Conservation (phyloP, 2,113 vertebrate genomes). For the Nibea albiflora region DNA sequence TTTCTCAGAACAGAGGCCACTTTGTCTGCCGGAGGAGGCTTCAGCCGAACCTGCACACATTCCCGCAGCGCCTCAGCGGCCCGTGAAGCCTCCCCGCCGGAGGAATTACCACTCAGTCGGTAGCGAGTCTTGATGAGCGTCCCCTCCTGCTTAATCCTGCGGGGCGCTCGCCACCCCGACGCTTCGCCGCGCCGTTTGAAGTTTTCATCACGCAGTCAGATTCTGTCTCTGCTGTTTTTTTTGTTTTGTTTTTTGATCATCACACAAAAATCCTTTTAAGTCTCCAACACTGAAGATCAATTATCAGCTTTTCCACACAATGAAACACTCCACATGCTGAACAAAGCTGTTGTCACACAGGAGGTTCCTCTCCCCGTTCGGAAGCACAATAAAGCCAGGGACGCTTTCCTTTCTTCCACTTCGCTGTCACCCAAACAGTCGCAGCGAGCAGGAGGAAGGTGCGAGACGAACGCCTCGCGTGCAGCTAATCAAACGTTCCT, state of each 20-base stretch:
- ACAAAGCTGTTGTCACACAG: conserved; percentile 61
- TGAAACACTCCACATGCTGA: conserved; percentile 62
- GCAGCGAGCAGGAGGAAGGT: conserved; percentile 22
- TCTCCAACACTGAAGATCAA: conserved; percentile 69
- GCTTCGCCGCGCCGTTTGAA: conserved; percentile 57
- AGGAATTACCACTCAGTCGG: conserved; percentile 63
- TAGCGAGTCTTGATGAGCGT: conserved; percentile 62
- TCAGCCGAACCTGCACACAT: conserved; percentile 22
- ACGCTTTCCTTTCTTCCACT: conserved; percentile 46
- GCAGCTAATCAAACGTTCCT: conserved; percentile 47
- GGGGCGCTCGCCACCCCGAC: conserved; percentile 38
- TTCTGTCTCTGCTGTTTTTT: conserved; percentile 25
- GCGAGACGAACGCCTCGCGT: conserved; percentile 37
- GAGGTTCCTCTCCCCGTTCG: conserved; percentile 24
- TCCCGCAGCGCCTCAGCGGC: conserved; percentile 25
- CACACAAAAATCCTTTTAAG: conserved; percentile 69
- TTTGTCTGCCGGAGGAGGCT: conserved; percentile 48
- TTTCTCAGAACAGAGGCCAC: conserved; percentile 51
- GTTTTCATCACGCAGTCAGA: conserved; percentile 44
- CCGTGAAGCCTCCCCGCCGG: conserved; percentile 41
- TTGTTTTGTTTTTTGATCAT: conserved; percentile 35
- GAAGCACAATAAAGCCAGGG: conserved; percentile 39
- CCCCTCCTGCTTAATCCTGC: conserved; percentile 63
- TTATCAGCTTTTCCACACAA: conserved; percentile 76
- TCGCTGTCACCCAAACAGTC: conserved; percentile 48